These are phyloP conservation scores for Cyclopterus lumpus DNA, from an alignment of 2,797 vertebrate genomes.

Conservation along the genomic window DNA sequence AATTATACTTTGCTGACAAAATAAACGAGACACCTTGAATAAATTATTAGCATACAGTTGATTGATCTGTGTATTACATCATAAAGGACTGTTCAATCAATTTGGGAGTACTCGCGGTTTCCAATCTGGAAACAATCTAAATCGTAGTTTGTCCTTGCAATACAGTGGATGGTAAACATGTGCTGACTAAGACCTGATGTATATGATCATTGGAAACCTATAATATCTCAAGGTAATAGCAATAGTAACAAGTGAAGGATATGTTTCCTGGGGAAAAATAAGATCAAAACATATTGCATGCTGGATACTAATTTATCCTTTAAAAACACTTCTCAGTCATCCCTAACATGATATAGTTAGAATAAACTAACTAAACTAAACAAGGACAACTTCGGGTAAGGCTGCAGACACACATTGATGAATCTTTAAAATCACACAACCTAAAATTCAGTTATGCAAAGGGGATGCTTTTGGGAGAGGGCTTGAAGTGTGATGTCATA, in stretches of 20 bases:
- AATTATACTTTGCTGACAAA: not conserved
- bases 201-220: not conserved
- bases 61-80: not conserved
- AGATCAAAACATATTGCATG: not conserved
- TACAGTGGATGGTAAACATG: not conserved
- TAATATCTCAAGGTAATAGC: not conserved
- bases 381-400: constrained; percentile 28
- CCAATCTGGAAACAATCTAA: not conserved
- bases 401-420: constrained; percentile 25
- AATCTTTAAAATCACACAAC: constrained; percentile 46
- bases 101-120: not conserved
- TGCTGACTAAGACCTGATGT: not conserved
- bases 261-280: not conserved
- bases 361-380: constrained; percentile 3
- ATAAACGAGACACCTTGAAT: not conserved
- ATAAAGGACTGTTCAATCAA: not conserved
- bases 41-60: not conserved
- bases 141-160: not conserved
- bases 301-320: not conserved
- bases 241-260: not conserved
- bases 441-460: constrained; percentile 46
- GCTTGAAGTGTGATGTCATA: constrained; percentile 24
- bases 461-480: constrained; percentile 32
- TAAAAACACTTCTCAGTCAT: constrained; percentile 21
- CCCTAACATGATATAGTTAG: constrained; percentile 14